Base-by-base conservation (phyloP, 2,797 vertebrate species). In the Hybognathus amarus region DNA sequence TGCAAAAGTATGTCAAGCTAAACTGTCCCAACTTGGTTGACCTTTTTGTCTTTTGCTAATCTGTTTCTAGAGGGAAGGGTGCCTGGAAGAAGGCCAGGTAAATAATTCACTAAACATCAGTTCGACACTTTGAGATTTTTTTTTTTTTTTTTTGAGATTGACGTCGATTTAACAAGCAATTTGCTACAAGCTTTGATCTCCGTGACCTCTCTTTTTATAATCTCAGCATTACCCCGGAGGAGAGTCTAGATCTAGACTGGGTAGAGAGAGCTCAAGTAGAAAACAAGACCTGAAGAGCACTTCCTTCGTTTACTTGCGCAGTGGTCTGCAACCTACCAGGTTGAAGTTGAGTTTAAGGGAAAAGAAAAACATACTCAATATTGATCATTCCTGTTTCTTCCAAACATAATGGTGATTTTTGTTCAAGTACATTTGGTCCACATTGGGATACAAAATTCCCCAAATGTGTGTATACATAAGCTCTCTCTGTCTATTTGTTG, bases 191-290 rank as follows among this genome's bases (percentile, higher is more conserved):
- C 38, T 67, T n/a, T 66, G 22, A 71, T 78, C 66, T 67, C 42
- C 61, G 52, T 78, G 24, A 70, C 42, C 47, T 87, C 52, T 85
- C 13, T 78, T 79, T 17, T 79, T 40, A 15, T 20, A 12, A 20
- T 82, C 64, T n/a, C 86, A 95, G 93, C 59, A 84, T 89, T 88
- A 17, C 24, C 0, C 76, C 91, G 90, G 83, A 92, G 87, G 50
- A 87, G 82, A 83, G 88, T 87, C 24, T 80, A 63, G 42, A 38
- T 18, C 18, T 70, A 3, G 17, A 85, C 40, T 75, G 89, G 61
- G 10, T 75, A 52, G 52, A 79, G 50, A 87, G 83, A 87, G 84
- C 83, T 30, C 75, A 83, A n/a, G 87, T 36, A 87, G 64, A 70
- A 82, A 84, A 52, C 86, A 38, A 40, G 81, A 78, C 84, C 81